Percentiles rank a stretch among this genome's conserved stretches.
Evolutionary conservation across 2,888 invertebrate genomes (phyloP).

Genomic region (Nephrotoma guestfalica): DNA sequence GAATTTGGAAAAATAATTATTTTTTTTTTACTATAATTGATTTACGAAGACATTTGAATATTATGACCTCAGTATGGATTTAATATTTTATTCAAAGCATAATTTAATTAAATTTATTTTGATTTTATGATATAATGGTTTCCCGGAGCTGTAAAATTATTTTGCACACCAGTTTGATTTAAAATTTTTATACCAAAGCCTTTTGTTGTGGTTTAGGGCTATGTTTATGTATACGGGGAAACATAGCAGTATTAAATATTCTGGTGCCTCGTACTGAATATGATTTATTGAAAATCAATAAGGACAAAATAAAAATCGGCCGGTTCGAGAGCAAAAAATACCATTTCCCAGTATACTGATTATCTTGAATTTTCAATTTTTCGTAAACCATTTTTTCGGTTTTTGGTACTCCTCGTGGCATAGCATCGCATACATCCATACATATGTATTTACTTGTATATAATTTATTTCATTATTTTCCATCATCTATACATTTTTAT

Average conservation of each 20-base stretch:
- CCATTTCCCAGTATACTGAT: neutral
- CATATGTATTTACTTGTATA: neutral
- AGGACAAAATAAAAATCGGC: neutral
- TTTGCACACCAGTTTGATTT: neutral
- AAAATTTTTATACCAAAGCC: neutral
- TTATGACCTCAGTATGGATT: neutral
- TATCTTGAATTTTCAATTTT: neutral
- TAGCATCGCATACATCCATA: neutral
- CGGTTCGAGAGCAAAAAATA: neutral
- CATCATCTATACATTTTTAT: neutral
- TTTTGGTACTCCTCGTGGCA: neutral
- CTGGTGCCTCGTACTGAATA: neutral
- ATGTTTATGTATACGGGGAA: neutral
- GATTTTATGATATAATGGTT: neutral
- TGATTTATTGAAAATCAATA: neutral
- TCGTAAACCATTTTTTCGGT: neutral
- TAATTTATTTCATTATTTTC: neutral
- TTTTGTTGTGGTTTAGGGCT: too few relatives aligned
- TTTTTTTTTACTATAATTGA: neutral
- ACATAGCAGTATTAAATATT: neutral
- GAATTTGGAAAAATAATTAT: neutral
- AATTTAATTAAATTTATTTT: neutral
- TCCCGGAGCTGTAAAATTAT: neutral
- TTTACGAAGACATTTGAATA: neutral
- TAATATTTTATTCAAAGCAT: neutral